Evolutionary conservation across 2,888 invertebrate genomes (phyloP).

Genomic region (Apotomis capreana): DNA sequence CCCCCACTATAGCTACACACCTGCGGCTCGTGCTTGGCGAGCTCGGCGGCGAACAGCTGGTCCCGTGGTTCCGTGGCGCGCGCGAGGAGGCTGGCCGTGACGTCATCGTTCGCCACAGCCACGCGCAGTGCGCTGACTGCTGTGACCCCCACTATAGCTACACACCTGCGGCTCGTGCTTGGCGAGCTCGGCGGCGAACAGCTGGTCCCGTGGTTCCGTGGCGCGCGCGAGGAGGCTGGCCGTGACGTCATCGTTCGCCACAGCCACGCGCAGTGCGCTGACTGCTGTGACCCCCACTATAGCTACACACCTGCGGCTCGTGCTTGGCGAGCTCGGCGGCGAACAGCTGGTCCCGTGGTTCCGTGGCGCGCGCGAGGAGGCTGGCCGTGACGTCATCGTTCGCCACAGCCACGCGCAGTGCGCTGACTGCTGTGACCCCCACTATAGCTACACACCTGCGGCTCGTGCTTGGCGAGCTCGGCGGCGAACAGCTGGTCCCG

Average conservation of each 20-base stretch:
- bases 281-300: too few relatives aligned
- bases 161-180: slow-evolving; percentile 73
- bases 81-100: background rate
- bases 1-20: background rate
- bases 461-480: too few relatives aligned
- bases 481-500: too few relatives aligned
- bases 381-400: slow-evolving; percentile 95
- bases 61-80: background rate
- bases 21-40: slow-evolving; percentile 84
- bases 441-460: too few relatives aligned
- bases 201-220: background rate
- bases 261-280: too few relatives aligned
- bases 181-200: slow-evolving; percentile 89
- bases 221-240: too few relatives aligned
- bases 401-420: slow-evolving; percentile 90
- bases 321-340: slow-evolving; percentile 94
- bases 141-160: background rate
- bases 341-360: slow-evolving; percentile 88
- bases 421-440: too few relatives aligned
- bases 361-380: slow-evolving; percentile 89
- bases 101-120: background rate
- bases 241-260: too few relatives aligned
- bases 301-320: slow-evolving; percentile 82
- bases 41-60: slow-evolving; percentile 85
- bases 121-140: too few relatives aligned